Conservation (phyloP, 2,888 invertebrate genomes). For the Drosophila pseudotakahashii region DNA sequence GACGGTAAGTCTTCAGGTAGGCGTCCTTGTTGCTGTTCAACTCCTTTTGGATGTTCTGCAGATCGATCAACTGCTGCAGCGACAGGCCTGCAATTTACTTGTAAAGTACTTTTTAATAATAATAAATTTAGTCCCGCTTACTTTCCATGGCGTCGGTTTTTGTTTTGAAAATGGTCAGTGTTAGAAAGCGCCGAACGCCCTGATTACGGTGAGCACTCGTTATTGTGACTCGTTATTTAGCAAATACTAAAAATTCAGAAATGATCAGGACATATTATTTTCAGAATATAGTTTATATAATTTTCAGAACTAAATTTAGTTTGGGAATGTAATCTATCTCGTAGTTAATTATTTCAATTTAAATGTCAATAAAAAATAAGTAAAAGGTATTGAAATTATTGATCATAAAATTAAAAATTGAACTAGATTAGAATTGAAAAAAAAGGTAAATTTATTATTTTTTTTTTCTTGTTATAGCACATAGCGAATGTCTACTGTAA, state of each 20-base stretch:
- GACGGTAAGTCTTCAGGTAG: constrained; percentile 62
- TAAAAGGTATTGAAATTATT: too few species aligned
- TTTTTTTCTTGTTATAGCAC: too few species aligned
- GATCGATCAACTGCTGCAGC: constrained; percentile 68
- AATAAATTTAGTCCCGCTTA: constrained; percentile 30
- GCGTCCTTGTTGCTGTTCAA: constrained; percentile 52
- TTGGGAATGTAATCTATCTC: too few species aligned
- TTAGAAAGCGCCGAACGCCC: background rate
- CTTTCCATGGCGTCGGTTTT: constrained; percentile 45
- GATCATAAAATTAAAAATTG: too few species aligned
- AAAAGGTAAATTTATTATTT: too few species aligned
- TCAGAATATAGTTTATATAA: too few species aligned
- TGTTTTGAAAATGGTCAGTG: constrained; percentile 30
- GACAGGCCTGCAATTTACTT: constrained; percentile 64
- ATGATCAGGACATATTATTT: too few species aligned
- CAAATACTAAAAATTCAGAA: background rate
- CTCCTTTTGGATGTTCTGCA: constrained; percentile 71
- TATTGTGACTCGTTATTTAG: background rate
- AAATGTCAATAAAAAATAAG: too few species aligned
- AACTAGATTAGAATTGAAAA: too few species aligned
- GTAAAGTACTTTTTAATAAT: background rate
- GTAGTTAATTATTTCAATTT: too few species aligned
- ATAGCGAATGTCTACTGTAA: constrained; percentile 1
- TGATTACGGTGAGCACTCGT: constrained; percentile 1
- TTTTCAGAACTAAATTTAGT: too few species aligned